Conservation (phyloP, 2,888 invertebrate genomes). For the Limenitis camilla region DNA sequence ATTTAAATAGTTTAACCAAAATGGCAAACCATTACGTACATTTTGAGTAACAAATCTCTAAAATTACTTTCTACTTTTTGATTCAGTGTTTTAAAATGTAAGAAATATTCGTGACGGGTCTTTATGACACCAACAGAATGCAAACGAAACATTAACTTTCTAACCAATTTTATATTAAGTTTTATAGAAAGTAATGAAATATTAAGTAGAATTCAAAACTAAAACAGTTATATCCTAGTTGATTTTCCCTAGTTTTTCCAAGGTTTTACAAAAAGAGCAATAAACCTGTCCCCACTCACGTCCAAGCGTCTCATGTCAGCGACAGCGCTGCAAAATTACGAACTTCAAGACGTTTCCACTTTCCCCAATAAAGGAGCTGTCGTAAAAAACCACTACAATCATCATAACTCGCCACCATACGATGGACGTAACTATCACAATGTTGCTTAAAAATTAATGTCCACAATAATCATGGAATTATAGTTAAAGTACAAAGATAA, state of each 20-base stretch:
- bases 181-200: too few species aligned
- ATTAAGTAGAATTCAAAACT: neutral
- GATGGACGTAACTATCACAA: slow-evolving; percentile 37
- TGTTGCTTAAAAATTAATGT: slow-evolving; percentile 57
- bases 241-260: slow-evolving; percentile 10
- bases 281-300: slow-evolving; percentile 26
- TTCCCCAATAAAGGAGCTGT: slow-evolving; percentile 60
- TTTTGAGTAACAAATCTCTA: too few species aligned
- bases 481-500: neutral
- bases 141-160: too few species aligned
- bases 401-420: slow-evolving; percentile 48
- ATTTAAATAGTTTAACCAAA: slow-evolving; percentile 2
- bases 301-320: slow-evolving; percentile 52
- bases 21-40: neutral
- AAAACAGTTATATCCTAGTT: neutral
- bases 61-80: too few species aligned
- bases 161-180: too few species aligned
- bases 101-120: too few species aligned
- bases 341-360: slow-evolving; percentile 42
- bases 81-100: too few species aligned
- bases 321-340: slow-evolving; percentile 45
- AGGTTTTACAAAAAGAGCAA: slow-evolving; percentile 25
- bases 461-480: neutral
- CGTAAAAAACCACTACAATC: slow-evolving; percentile 71
- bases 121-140: too few species aligned